Evolutionary conservation across 2,888 invertebrate genomes (phyloP).

Genomic region (Agapostemon virescens): DNA sequence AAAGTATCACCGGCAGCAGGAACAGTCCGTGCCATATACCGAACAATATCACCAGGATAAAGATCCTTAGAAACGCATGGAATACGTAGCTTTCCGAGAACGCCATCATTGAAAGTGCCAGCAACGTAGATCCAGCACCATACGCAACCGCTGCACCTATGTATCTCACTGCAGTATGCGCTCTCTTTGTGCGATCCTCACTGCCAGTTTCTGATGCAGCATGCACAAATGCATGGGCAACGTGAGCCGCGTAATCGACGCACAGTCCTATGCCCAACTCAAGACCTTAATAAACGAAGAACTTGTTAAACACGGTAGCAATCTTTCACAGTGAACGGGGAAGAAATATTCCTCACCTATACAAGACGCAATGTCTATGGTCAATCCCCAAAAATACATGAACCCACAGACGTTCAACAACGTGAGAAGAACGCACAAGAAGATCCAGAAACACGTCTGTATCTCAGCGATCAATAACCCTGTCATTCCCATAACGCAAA

Average conservation of each 20-base stretch:
- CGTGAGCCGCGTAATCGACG: conserved; percentile 91
- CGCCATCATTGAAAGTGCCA: conserved; percentile 87
- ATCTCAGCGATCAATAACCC: conserved; percentile 88
- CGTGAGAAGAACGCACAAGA: conserved; percentile 88
- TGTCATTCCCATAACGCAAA: conserved; percentile 91
- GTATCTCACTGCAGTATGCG: conserved; percentile 85
- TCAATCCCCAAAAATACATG: conserved; percentile 91
- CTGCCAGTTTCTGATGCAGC: conserved; percentile 76
- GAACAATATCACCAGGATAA: conserved; percentile 88
- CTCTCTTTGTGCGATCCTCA: conserved; percentile 80
- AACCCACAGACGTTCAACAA: conserved; percentile 88
- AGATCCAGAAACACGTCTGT: conserved; percentile 90
- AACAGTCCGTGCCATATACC: conserved; percentile 90
- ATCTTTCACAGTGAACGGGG: neutral
- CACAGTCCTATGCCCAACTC: conserved; percentile 91
- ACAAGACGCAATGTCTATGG: conserved; percentile 90
- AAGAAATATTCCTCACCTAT: conserved; percentile 82
- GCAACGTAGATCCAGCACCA: conserved; percentile 89
- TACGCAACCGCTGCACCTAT: conserved; percentile 90
- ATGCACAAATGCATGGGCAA: conserved; percentile 90
- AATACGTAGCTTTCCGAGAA: conserved; percentile 89
- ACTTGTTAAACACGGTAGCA: neutral
- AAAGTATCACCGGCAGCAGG: conserved; percentile 88
- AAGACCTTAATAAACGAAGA: conserved; percentile 77
- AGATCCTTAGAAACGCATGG: conserved; percentile 89